Evolutionary conservation across 2,888 invertebrate species (phyloP).

Genomic region (Tetropium fuscum): DNA sequence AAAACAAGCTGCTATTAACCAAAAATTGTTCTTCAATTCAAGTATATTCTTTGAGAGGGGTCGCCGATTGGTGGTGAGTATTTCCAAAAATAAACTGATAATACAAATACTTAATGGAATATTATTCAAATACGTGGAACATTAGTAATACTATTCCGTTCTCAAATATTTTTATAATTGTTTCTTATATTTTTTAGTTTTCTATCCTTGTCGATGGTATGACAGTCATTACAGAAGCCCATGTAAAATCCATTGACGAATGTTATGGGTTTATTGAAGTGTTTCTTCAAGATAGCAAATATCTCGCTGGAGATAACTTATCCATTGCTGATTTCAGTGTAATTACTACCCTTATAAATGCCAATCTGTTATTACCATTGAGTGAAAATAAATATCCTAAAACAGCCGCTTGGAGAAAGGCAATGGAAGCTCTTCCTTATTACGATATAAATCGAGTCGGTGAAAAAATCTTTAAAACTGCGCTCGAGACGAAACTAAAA

Average conservation of each 20-base stretch:
- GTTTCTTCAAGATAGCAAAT: slow-evolving; percentile 66
- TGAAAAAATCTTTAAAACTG: background rate
- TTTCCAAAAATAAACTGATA: no score
- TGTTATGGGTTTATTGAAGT: slow-evolving; percentile 66
- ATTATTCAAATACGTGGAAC: no score
- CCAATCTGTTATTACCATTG: slow-evolving; percentile 46
- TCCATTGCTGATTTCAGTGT: slow-evolving; percentile 54
- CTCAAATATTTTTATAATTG: background rate
- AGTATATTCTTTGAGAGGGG: background rate
- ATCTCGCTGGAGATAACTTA: slow-evolving; percentile 66
- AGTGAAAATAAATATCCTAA: slow-evolving; percentile 54
- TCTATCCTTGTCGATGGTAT: background rate
- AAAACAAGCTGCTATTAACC: background rate
- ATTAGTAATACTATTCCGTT: no score
- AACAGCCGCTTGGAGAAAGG: slow-evolving; percentile 54
- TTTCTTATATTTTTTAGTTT: background rate
- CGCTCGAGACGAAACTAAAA: background rate
- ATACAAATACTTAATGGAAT: no score
- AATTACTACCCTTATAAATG: slow-evolving; percentile 64
- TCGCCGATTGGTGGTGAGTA: background rate
- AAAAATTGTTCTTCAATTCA: background rate
- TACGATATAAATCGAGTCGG: slow-evolving; percentile 4
- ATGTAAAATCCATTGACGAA: slow-evolving; percentile 62
- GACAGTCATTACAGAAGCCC: background rate
- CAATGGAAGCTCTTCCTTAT: slow-evolving; percentile 40